A percentile compares a stretch with the other conserved stretches of the same genome.
These are phyloP conservation scores for Zosterops japonicus DNA, from an alignment of 2,113 vertebrate species.

Conservation along the genomic window DNA sequence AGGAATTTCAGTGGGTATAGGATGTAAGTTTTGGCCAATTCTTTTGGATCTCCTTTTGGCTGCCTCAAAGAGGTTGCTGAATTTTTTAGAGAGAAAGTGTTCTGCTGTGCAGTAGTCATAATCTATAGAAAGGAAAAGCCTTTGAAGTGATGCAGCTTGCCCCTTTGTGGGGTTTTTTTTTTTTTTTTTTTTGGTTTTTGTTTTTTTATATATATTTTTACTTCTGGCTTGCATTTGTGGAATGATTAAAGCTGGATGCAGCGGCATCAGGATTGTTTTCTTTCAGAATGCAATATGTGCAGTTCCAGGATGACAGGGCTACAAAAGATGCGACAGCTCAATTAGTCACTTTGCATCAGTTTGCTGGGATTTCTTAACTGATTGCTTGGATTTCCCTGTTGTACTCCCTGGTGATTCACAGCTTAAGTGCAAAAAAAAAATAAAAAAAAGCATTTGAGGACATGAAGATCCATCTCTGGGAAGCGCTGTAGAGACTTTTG, in stretches of 20 bases:
- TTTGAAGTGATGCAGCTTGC: not conserved
- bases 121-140: not conserved
- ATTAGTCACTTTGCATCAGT: conserved; percentile 28
- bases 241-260: conserved; percentile 11
- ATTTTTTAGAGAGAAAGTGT: not conserved
- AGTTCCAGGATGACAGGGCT: conserved; percentile 28
- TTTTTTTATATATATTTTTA: not conserved
- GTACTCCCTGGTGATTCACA: not conserved
- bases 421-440: not conserved
- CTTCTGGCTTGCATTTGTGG: not conserved
- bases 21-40: not conserved
- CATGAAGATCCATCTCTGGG: not conserved
- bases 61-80: not conserved
- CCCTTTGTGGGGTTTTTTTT: not conserved
- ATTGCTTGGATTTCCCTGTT: not conserved
- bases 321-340: not conserved
- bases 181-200: not conserved
- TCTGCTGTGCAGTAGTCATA: not conserved
- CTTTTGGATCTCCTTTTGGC: not conserved
- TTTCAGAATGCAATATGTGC: not conserved
- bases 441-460: not conserved
- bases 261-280: conserved; percentile 19
- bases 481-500: not conserved
- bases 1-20: not conserved
- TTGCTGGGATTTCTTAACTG: conserved; percentile 1